phyloP scores from a whole-genome alignment of 2,113 vertebrate genomes.

The Sakesphorus luctuosus region DNA sequence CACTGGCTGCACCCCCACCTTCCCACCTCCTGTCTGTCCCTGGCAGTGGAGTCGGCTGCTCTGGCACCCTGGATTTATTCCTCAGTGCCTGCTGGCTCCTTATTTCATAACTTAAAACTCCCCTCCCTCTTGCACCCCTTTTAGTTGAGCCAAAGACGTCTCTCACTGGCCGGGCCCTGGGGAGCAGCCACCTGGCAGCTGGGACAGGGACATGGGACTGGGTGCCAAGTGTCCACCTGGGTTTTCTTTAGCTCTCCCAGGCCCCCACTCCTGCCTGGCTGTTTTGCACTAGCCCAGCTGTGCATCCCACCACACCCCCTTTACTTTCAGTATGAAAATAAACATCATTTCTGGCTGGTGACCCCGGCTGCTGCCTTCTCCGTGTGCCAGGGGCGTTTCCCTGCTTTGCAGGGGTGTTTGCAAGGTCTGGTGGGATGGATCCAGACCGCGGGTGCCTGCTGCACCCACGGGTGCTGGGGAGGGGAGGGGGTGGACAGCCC shows the following conservation, averaged over 20 bases:
- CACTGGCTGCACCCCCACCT: background rate
- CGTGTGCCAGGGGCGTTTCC: rapidly evolving
- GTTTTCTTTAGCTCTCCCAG: background rate
- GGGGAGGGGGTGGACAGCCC: background rate
- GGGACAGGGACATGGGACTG: background rate
- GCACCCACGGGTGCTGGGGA: conserved; percentile 9
- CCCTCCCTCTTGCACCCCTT: background rate
- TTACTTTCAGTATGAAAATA: conserved; percentile 74
- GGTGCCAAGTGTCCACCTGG: background rate
- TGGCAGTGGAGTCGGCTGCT: conserved; percentile 6
- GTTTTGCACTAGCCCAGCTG: conserved; percentile 75
- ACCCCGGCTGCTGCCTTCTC: background rate
- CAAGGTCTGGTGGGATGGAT: background rate
- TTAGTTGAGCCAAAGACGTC: conserved; percentile 60
- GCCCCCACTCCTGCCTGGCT: background rate
- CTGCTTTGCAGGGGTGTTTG: background rate
- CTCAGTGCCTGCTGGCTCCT: conserved; percentile 75
- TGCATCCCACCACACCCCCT: conserved; percentile 32
- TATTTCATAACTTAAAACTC: conserved; percentile 74
- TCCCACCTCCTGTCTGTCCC: background rate
- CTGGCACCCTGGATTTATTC: conserved; percentile 33
- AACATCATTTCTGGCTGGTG: conserved; percentile 68
- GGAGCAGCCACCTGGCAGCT: background rate
- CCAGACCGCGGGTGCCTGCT: background rate
- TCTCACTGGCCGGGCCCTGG: conserved; percentile 5